These are phyloP conservation scores for Holacanthella duospinosa DNA, from an alignment of 2,888 invertebrate species.

Conservation along the genomic window DNA sequence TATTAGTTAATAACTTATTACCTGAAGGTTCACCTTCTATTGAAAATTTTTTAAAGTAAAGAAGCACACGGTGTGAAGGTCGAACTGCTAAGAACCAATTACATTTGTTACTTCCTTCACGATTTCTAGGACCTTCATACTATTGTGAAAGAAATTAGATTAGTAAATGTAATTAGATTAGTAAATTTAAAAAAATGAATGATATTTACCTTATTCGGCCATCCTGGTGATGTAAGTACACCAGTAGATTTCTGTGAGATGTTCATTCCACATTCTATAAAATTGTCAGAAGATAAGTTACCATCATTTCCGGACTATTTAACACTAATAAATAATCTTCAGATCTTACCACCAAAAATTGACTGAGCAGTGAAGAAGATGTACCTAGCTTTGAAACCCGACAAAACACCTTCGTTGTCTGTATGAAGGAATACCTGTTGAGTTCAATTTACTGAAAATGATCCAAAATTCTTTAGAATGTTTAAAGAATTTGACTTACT, in stretches of 20 bases:
- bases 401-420: slow-evolving; percentile 77
- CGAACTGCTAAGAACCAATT: slow-evolving; percentile 91
- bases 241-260: slow-evolving; percentile 65
- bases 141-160: slow-evolving; percentile 48
- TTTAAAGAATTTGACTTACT: no score
- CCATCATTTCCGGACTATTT: slow-evolving; percentile 81
- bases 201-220: slow-evolving; percentile 49
- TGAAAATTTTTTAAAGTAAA: slow-evolving; percentile 82
- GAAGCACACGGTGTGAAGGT: slow-evolving; percentile 72
- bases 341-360: slow-evolving; percentile 57
- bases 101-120: slow-evolving; percentile 76
- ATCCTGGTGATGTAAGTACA: slow-evolving; percentile 81
- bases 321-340: slow-evolving; percentile 45
- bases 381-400: slow-evolving; percentile 92
- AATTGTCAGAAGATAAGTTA: slow-evolving; percentile 9
- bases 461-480: no score
- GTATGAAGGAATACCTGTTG: no score
- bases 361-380: slow-evolving; percentile 81
- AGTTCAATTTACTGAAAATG: no score
- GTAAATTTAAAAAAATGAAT: background rate
- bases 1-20: slow-evolving; percentile 42
- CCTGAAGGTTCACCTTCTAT: slow-evolving; percentile 86
- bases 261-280: slow-evolving; percentile 77
- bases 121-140: slow-evolving; percentile 71
- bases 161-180: background rate